phyloP scores from a whole-genome alignment of 2,888 invertebrate species.

The Tryphoninae sp. region DNA sequence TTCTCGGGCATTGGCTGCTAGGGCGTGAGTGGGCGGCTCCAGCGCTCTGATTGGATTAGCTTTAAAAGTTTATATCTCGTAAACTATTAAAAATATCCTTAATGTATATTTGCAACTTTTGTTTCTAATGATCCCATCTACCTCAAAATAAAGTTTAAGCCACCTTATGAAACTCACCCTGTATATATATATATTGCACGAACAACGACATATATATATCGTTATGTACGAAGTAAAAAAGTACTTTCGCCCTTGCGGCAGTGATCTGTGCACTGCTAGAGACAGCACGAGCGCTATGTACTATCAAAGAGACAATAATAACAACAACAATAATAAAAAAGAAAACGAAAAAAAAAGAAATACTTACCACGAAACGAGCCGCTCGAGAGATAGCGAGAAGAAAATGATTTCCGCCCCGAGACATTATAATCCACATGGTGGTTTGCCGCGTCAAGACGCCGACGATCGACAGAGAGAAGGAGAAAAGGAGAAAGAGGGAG shows the following conservation, averaged over 20 bases:
- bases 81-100: too few species aligned
- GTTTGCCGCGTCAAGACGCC: conserved; percentile 16
- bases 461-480: conserved; percentile 15
- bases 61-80: too few species aligned
- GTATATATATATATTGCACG: too few species aligned
- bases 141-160: too few species aligned
- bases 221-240: not conserved
- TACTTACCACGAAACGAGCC: conserved; percentile 43
- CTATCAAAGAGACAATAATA: conserved; percentile 15
- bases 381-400: conserved; percentile 19
- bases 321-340: not conserved
- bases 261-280: not conserved
- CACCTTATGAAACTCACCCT: too few species aligned
- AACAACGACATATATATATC: not conserved
- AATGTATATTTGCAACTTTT: too few species aligned
- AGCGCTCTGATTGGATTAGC: too few species aligned
- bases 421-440: conserved; percentile 39
- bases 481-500: not conserved
- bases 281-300: conserved; percentile 20
- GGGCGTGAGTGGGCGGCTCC: too few species aligned
- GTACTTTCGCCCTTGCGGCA: conserved; percentile 28
- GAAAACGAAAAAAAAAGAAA: conserved; percentile 3
- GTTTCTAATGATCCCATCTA: too few species aligned
- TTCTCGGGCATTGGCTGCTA: too few species aligned
- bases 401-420: conserved; percentile 61